Base-by-base conservation (phyloP, 2,888 invertebrate species). In the Merodon equestris region DNA sequence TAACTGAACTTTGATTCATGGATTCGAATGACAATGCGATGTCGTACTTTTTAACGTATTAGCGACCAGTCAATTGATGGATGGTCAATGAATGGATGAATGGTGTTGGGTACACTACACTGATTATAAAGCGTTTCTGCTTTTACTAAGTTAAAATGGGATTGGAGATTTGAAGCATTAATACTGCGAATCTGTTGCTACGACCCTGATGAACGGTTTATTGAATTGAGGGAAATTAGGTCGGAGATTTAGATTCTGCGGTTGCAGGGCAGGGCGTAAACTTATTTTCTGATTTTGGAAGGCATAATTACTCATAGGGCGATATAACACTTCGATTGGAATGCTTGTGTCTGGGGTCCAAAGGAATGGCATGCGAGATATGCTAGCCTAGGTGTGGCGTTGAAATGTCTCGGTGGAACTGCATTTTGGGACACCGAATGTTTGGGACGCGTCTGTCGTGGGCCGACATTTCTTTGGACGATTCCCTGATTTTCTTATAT, bases 91-190 rank as follows among this genome's bases (percentile, higher is more conserved):
- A n/a, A n/a, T n/a, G n/a, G n/a, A n/a, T n/a, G n/a, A n/a, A n/a
- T n/a, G n/a, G n/a, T n/a, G n/a, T n/a, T n/a, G n/a, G n/a, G n/a
- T n/a, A n/a, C n/a, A n/a, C n/a, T n/a, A n/a, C n/a, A n/a, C n/a
- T n/a, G n/a, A n/a, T n/a, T n/a, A n/a, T 34, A 34, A 45, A 34
- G 57, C 19, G 27, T 7, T 27, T 57, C 45, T 27, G 12, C 9
- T 14, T 27, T 44, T 15, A 9, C 45, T 15, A 2, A 44, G 57
- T 15, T 57, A 27, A 40, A 18, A 12, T 14, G 13, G 17, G 15
- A 15, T 51, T 36, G 15, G 15, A 34, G 12, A 36, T 36, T 51
- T 2, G 27, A 2, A 4, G 42, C 9, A 13, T 42, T 42, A 42
- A 42, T 5, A 10, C 12, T 12, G 1, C 42, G 51, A 3, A 51